Conservation (phyloP, 1,140 invertebrate genomes). For the Trichonephila inaurata region DNA sequence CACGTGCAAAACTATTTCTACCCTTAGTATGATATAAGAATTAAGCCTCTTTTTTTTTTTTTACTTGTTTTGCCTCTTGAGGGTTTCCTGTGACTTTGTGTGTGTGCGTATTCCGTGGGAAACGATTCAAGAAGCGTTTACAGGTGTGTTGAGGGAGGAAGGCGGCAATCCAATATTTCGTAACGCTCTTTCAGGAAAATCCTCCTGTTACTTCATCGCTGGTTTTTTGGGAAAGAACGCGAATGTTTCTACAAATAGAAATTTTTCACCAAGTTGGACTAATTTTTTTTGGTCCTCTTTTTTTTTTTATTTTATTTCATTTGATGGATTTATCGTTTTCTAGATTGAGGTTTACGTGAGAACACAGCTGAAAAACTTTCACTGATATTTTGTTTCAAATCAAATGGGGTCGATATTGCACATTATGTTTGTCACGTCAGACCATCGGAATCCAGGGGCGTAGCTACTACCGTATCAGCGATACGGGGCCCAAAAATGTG, state of each 20-base stretch:
- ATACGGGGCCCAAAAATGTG: too few species aligned
- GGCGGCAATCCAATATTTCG: constrained; percentile 4
- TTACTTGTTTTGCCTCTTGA: background rate
- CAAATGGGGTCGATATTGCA: too few species aligned
- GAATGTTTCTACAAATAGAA: constrained; percentile 29
- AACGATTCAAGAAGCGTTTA: background rate
- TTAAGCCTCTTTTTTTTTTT: constrained; percentile 9
- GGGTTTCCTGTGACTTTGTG: background rate
- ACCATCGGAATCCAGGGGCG: too few species aligned
- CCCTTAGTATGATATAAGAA: background rate
- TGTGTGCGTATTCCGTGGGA: constrained; percentile 9
- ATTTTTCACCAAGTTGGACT: background rate
- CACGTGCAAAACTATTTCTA: constrained; percentile 58
- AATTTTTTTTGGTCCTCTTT: background rate
- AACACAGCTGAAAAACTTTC: background rate
- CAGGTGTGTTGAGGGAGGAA: constrained; percentile 24
- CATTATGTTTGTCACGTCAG: too few species aligned
- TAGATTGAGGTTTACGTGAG: background rate
- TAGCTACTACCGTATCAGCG: too few species aligned
- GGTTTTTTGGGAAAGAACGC: background rate
- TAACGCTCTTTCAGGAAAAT: constrained; percentile 36
- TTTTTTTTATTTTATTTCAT: background rate
- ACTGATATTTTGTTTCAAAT: background rate
- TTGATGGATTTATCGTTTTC: background rate
- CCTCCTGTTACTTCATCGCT: constrained; percentile 6